Evolutionary conservation across 2,888 invertebrate genomes (phyloP).

Genomic region (Diarsia brunnea): DNA sequence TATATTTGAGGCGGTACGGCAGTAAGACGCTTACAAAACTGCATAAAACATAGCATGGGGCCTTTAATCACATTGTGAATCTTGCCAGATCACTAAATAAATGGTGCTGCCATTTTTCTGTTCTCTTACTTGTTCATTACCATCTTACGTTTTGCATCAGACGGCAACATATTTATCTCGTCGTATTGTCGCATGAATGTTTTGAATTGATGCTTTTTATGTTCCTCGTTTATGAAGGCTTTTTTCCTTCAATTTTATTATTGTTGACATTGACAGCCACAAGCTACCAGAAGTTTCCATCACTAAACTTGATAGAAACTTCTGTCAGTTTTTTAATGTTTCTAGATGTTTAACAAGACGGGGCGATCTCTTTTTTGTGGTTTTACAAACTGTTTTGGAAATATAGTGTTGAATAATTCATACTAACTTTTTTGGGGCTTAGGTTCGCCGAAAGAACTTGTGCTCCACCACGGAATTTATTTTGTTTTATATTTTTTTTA

Average conservation of each 20-base stretch:
- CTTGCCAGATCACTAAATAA: constrained; percentile 11
- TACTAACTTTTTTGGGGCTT: no score
- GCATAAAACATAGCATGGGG: constrained; percentile 26
- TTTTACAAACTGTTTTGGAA: background rate
- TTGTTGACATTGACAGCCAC: background rate
- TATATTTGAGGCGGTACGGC: no score
- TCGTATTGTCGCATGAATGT: constrained; percentile 10
- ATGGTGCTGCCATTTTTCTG: constrained; percentile 12
- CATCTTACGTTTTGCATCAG: background rate
- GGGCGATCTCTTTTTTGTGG: constrained; percentile 15
- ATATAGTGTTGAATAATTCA: background rate
- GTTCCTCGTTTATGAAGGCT: background rate
- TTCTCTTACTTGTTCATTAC: background rate
- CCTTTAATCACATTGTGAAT: constrained; percentile 2
- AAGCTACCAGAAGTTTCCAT: background rate
- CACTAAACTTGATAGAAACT: background rate
- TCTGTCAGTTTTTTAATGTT: background rate
- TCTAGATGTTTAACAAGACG: background rate
- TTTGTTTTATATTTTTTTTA: no score
- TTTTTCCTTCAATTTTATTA: background rate
- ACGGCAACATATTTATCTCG: background rate
- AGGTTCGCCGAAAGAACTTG: no score
- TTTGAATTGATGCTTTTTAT: constrained; percentile 13
- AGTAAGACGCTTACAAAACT: background rate
- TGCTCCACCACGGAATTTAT: no score